A percentile compares a stretch with the other conserved stretches of the same genome.
Evolutionary conservation across 2,888 invertebrate species (phyloP).

Genomic region (Malacosoma neustria): DNA sequence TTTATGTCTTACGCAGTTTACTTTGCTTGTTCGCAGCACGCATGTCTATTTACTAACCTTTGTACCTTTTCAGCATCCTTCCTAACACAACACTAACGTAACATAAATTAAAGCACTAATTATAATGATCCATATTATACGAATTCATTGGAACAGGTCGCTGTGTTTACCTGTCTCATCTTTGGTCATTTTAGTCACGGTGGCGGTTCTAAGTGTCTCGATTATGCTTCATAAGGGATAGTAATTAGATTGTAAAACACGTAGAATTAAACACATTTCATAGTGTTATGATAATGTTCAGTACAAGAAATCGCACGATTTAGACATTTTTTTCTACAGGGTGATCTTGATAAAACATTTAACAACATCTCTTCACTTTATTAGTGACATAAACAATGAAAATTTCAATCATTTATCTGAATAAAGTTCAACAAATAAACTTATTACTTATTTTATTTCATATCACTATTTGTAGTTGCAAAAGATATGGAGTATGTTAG

Average conservation of each 20-base stretch:
- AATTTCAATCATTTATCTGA: too few species aligned
- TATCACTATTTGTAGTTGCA: too few species aligned
- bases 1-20: slow-evolving; percentile 48
- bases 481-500: too few species aligned
- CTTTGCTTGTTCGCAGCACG: slow-evolving; percentile 63
- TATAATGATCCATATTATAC: too few species aligned
- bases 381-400: too few species aligned
- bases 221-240: slow-evolving; percentile 21
- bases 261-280: too few species aligned
- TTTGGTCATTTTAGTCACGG: slow-evolving; percentile 21
- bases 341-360: neutral
- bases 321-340: too few species aligned
- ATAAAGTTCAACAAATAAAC: too few species aligned
- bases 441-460: too few species aligned
- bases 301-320: too few species aligned
- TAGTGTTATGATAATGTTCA: neutral
- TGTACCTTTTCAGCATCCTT: slow-evolving; percentile 69
- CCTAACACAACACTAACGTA: slow-evolving; percentile 59
- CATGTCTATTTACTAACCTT: slow-evolving; percentile 69
- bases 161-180: slow-evolving; percentile 43
- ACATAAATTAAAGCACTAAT: slow-evolving; percentile 24
- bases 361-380: neutral
- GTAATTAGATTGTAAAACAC: neutral
- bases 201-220: slow-evolving; percentile 26
- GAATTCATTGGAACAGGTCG: too few species aligned